phyloP scores from a whole-genome alignment of 2,888 invertebrate genomes.

The Busseola fusca region DNA sequence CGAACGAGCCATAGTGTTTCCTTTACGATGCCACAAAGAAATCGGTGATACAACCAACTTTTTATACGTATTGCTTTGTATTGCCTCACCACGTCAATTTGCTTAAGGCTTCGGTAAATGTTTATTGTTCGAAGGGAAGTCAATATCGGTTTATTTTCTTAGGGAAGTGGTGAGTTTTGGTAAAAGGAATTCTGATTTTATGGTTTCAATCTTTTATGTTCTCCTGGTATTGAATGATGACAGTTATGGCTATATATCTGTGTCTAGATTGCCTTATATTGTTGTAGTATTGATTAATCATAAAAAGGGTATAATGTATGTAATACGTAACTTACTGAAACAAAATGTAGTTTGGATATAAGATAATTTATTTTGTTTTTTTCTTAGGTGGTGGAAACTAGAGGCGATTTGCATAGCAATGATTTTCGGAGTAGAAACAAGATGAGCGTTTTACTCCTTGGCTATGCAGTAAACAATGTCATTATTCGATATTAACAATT shows the following conservation, averaged over 20 bases:
- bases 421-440: neutral
- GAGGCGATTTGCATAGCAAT: no score
- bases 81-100: conserved; percentile 43
- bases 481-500: neutral
- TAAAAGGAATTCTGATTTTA: conserved; percentile 28
- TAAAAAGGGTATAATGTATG: no score
- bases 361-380: neutral
- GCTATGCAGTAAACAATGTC: neutral
- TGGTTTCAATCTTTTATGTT: conserved; percentile 32
- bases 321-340: no score
- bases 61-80: conserved; percentile 41
- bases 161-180: conserved; percentile 33
- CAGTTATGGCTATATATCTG: neutral
- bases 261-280: neutral
- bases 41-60: conserved; percentile 45
- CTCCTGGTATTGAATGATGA: conserved; percentile 29
- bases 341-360: neutral
- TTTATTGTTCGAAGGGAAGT: conserved; percentile 39
- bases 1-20: conserved; percentile 56
- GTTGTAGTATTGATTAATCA: neutral
- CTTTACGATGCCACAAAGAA: conserved; percentile 52
- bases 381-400: neutral
- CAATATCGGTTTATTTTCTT: conserved; percentile 39
- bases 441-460: neutral
- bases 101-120: conserved; percentile 46